Conservation (phyloP, 2,888 invertebrate genomes). For the Cheiracanthium punctorium region DNA sequence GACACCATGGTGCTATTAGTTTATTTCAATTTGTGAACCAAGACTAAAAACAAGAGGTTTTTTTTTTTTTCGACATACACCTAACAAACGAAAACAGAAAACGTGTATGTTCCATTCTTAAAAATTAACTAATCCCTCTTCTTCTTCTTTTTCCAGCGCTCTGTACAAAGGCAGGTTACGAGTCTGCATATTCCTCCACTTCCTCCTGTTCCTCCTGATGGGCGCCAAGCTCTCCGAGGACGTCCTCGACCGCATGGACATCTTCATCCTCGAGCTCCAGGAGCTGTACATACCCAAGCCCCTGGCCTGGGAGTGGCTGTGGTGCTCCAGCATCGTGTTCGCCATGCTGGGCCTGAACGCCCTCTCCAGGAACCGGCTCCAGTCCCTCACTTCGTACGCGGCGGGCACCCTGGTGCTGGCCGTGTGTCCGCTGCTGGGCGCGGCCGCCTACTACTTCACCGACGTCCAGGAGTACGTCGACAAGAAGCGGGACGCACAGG, state of each 20-base stretch:
- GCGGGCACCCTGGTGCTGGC: slow-evolving; percentile 87
- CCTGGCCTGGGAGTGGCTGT: slow-evolving; percentile 94
- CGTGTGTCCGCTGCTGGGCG: slow-evolving; percentile 87
- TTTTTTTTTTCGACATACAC: no score
- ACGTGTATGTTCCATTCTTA: no score
- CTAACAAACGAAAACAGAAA: no score
- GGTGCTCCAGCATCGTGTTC: slow-evolving; percentile 88
- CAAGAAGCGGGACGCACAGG: slow-evolving; percentile 81
- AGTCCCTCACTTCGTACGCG: slow-evolving; percentile 85
- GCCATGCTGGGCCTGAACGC: slow-evolving; percentile 91
- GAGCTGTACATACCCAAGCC: slow-evolving; percentile 94
- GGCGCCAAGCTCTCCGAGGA: slow-evolving; percentile 92
- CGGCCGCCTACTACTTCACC: slow-evolving; percentile 86
- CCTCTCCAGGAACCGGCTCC: slow-evolving; percentile 87
- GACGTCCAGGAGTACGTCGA: slow-evolving; percentile 89
- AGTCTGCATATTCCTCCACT: slow-evolving; percentile 95
- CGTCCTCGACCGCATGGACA: slow-evolving; percentile 92
- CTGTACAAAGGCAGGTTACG: slow-evolving; percentile 96
- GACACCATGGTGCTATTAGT: no score
- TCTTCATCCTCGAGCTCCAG: slow-evolving; percentile 95
- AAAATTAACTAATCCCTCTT: not conserved
- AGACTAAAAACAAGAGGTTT: no score
- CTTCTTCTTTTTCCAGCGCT: slow-evolving; percentile 83
- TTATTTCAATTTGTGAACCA: no score
- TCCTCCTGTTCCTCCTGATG: slow-evolving; percentile 91